A percentile compares a stretch with the other conserved stretches of the same genome.
Evolutionary conservation across 2,797 vertebrate species (phyloP).

Genomic region (Helicolenus hilgendorfi): DNA sequence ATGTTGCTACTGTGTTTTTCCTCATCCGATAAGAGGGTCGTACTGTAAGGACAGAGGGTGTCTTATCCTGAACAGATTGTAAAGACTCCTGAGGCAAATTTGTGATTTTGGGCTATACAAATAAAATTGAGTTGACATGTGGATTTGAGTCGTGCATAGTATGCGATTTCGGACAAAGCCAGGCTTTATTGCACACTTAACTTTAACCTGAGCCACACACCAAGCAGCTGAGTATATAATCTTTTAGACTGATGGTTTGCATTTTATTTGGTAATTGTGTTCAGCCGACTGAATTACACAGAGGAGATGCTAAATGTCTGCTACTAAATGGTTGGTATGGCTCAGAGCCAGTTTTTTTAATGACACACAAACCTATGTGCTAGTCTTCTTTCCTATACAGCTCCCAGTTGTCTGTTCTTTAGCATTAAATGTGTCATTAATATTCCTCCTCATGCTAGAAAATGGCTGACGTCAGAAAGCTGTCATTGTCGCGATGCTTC

Average conservation of each 20-base stretch:
- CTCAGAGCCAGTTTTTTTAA: background rate
- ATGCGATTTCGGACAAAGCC: background rate
- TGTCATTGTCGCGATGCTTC: conserved; percentile 36
- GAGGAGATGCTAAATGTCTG: background rate
- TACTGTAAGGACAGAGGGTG: too few relatives aligned
- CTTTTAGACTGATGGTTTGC: background rate
- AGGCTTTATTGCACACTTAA: background rate
- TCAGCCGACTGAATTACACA: conserved; percentile 2
- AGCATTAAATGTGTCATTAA: conserved; percentile 44
- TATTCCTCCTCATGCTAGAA: conserved; percentile 39
- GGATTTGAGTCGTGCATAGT: too few relatives aligned
- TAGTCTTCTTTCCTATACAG: background rate
- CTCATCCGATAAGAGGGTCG: too few relatives aligned
- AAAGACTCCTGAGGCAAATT: too few relatives aligned
- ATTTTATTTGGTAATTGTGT: conserved; percentile 16
- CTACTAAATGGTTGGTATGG: conserved; percentile 3
- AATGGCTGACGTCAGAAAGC: conserved; percentile 36
- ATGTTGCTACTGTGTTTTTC: too few relatives aligned
- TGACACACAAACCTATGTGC: background rate
- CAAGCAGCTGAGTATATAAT: conserved; percentile 1
- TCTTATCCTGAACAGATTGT: fast-evolving
- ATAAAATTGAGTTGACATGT: background rate
- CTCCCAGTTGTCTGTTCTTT: conserved; percentile 12
- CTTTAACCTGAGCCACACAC: background rate
- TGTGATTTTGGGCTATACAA: background rate